Conservation (phyloP, 2,113 vertebrate genomes). For the Setophaga coronata region DNA sequence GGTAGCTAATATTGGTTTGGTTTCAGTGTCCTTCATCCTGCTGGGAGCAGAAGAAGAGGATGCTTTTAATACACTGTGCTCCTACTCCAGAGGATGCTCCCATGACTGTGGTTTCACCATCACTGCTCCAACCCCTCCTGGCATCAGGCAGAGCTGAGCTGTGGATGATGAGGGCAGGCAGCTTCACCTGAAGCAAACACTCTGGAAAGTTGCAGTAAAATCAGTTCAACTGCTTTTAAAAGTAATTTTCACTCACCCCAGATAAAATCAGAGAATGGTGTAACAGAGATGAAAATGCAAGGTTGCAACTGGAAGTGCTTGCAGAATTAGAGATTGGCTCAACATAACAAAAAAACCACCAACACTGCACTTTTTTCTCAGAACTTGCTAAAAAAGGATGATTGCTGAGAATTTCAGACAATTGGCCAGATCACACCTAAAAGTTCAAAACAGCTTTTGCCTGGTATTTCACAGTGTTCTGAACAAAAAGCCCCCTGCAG, state of each 20-base stretch:
- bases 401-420: not conserved
- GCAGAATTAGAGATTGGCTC: not conserved
- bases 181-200: not conserved
- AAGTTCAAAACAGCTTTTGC: not conserved
- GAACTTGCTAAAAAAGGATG: not conserved
- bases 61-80: not conserved
- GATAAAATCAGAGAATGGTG: rapidly evolving
- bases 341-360: not conserved
- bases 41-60: not conserved
- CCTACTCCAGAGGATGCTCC: not conserved
- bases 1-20: rapidly evolving
- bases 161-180: not conserved
- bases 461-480: not conserved
- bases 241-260: not conserved
- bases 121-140: not conserved
- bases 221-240: not conserved
- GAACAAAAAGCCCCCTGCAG: not conserved
- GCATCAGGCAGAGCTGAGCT: rapidly evolving
- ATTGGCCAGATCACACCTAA: not conserved
- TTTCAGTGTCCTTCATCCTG: not conserved
- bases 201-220: not conserved
- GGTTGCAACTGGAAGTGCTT: not conserved
- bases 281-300: not conserved
- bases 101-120: not conserved
- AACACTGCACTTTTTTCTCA: not conserved